Evolutionary conservation across 2,113 vertebrate species (phyloP), one percentile per base, ranked within the genome.

Genomic region (Rhinichthys klamathensis): DNA sequence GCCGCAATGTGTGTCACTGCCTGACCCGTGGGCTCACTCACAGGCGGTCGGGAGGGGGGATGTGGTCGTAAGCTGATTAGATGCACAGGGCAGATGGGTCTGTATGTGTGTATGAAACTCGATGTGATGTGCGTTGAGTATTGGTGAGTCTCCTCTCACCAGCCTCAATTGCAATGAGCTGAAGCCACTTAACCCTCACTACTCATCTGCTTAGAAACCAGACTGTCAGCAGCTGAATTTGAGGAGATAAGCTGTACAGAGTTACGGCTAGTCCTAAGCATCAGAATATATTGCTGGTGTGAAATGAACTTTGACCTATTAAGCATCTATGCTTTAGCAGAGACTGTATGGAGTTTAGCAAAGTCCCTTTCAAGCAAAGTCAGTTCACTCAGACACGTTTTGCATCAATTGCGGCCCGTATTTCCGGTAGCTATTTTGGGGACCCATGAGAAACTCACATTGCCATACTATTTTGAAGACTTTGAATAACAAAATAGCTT

Each of bases 61-160:
- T 79, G 25, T 84, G 46, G 27, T 73, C 30, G 25, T 91, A 90
- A 89, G 87, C 90, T 84, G 90, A 89, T 90, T 89, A 90, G 77
- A 79, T 44, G 72, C 69, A 84, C 72, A 12, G 72, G 38, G n/a
- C 85, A 90, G 60, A 87, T 85, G 77, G 63, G 58, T 41, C 63
- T 76, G 58, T 61, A 58, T 78, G n/a, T 67, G 79, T 25, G 46
- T 32, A 25, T 12, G 4, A 46, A 51, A 51, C 58, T 72, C 56
- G 46, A 77, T 75, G 56, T 63, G 80, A 60, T 81, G 69, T 32
- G 16, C 65, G 49, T n/a, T 56, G 60, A 63, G 77, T 58, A 56
- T 46, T 41, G 35, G 49, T 74, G 56, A 78, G 32, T 85, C 58
- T 75, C 23, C 74, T 54, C 49, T 82, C 15, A 73, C 12, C 32